phyloP scores from a whole-genome alignment of 2,888 invertebrate genomes.

The Pristionchus fissidentatus region DNA sequence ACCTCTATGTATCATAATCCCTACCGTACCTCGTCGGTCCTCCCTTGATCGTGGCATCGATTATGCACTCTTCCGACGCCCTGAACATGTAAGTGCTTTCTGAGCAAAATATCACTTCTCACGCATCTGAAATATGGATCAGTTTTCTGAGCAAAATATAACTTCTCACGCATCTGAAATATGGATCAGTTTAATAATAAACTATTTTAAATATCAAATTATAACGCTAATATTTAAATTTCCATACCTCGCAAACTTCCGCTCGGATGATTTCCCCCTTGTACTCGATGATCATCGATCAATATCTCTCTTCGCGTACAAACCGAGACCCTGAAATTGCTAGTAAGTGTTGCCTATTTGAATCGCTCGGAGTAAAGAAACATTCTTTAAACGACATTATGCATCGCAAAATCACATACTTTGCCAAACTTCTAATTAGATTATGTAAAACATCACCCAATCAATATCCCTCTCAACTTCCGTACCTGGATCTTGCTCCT shows the following conservation, averaged over 20 bases:
- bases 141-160: neutral
- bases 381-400: conserved; percentile 81
- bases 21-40: conserved; percentile 84
- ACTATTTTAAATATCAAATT: neutral
- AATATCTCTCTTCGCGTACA: conserved; percentile 96
- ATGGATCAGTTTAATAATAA: too few species aligned
- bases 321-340: conserved; percentile 89
- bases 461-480: neutral
- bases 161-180: too few species aligned
- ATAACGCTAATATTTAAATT: neutral
- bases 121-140: conserved; percentile 81
- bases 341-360: too few species aligned
- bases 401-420: too few species aligned
- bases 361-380: conserved; percentile 48
- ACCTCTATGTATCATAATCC: neutral
- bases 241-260: conserved; percentile 79
- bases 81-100: conserved; percentile 97
- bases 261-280: conserved; percentile 96
- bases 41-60: conserved; percentile 96
- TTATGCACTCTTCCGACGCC: conserved; percentile 94
- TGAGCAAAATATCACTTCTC: conserved; percentile 95
- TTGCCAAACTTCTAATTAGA: neutral
- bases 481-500: conserved; percentile 50
- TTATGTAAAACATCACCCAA: too few species aligned
- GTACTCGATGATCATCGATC: conserved; percentile 99